Percentiles rank a stretch among this genome's conserved stretches.
phyloP scores from a whole-genome alignment of 2,797 vertebrate genomes.

The Chelidonichthys spinosus region DNA sequence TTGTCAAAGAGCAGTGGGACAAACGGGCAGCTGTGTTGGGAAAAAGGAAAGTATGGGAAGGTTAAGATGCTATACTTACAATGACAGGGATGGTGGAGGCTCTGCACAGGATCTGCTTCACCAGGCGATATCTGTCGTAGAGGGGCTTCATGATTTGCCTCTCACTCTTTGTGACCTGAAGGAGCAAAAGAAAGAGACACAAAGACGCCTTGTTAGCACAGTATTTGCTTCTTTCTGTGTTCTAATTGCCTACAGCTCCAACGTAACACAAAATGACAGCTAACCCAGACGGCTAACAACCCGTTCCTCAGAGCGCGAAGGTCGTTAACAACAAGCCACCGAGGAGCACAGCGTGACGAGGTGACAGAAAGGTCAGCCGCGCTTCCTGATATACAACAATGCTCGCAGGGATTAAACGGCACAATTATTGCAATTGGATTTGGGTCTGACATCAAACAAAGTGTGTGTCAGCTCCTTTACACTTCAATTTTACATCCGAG shows the following conservation, averaged over 20 bases:
- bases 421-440: constrained; percentile 28
- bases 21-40: neutral
- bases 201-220: constrained; percentile 33
- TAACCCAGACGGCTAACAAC: constrained; percentile 17
- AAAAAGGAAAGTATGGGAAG: neutral
- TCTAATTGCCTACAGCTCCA: neutral
- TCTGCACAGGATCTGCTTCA: constrained; percentile 97
- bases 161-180: constrained; percentile 93
- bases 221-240: constrained; percentile 1
- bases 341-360: neutral
- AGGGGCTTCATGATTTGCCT: constrained; percentile 96
- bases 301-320: constrained; percentile 17
- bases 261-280: constrained; percentile 42
- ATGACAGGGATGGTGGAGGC: constrained; percentile 94
- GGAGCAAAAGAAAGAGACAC: constrained; percentile 5
- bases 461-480: neutral
- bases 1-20: neutral
- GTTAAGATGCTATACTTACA: constrained; percentile 85
- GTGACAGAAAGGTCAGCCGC: constrained; percentile 33
- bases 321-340: constrained; percentile 19
- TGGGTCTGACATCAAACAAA: constrained; percentile 22
- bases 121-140: constrained; percentile 96
- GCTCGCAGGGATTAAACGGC: constrained; percentile 6
- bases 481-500: neutral
- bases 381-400: constrained; percentile 19